Evolutionary conservation across 2,113 vertebrate species (phyloP).

Genomic region (Carassius auratus): DNA sequence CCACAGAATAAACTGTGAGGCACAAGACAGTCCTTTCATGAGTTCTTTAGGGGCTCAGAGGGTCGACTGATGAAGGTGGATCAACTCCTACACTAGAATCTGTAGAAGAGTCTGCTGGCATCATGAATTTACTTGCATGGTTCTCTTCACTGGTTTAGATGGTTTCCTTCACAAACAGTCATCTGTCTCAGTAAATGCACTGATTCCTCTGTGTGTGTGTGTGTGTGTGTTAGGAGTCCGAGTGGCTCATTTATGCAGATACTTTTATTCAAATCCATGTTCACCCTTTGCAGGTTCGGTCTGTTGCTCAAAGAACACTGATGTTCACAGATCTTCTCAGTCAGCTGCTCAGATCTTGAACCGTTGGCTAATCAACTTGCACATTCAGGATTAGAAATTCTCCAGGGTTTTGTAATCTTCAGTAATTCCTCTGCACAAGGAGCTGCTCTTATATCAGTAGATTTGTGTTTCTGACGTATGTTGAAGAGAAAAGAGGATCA

Average conservation of each 20-base stretch:
- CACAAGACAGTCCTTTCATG: not conserved
- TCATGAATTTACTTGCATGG: not conserved
- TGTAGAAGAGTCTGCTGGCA: too few species aligned
- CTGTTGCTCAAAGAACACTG: too few species aligned
- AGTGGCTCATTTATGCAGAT: not conserved
- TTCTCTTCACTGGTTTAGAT: not conserved
- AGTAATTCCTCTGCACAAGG: slow-evolving; percentile 21
- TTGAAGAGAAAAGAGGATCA: slow-evolving; percentile 10
- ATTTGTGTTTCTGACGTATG: not conserved
- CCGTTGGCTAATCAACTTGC: not conserved
- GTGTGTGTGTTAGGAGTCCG: too few species aligned
- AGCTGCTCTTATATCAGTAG: slow-evolving; percentile 30
- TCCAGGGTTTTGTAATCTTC: slow-evolving; percentile 9
- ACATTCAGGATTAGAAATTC: not conserved
- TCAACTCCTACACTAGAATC: not conserved
- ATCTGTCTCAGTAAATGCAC: not conserved
- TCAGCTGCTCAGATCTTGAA: not conserved
- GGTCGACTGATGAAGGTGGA: not conserved
- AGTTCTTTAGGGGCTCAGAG: not conserved
- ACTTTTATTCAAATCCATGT: not conserved
- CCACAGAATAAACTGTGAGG: not conserved
- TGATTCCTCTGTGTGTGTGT: not conserved
- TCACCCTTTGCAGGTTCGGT: too few species aligned
- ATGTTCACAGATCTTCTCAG: not conserved
- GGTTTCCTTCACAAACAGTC: not conserved